Conservation (phyloP, 2,113 vertebrate species). For the Gymnogyps californianus region DNA sequence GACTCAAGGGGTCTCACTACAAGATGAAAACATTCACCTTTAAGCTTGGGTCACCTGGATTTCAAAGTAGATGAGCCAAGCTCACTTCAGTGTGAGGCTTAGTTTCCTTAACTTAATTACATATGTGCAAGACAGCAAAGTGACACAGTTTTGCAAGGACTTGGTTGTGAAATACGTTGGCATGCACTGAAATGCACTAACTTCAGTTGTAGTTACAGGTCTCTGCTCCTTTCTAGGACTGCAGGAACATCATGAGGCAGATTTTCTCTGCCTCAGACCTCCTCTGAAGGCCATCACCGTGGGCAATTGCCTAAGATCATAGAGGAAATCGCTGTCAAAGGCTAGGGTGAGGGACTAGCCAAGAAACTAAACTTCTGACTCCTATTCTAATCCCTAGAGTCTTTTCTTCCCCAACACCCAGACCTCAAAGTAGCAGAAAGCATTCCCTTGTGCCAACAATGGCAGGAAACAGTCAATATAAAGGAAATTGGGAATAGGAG, state of each 20-base stretch:
- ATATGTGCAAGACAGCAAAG: not conserved
- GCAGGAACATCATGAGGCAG: not conserved
- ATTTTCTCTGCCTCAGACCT: not conserved
- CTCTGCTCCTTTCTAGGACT: not conserved
- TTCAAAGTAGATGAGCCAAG: not conserved
- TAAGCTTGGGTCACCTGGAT: not conserved
- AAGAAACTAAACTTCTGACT: not conserved
- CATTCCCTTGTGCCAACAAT: not conserved
- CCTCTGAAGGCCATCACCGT: not conserved
- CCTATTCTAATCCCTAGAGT: not conserved
- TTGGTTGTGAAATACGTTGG: not conserved
- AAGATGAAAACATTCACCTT: not conserved
- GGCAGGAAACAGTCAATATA: not conserved
- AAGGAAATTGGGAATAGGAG: not conserved
- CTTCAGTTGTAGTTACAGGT: not conserved
- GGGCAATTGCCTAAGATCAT: not conserved
- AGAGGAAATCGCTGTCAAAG: not conserved
- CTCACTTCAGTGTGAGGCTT: not conserved
- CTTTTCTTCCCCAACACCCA: not conserved
- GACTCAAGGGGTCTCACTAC: not conserved
- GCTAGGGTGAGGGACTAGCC: not conserved
- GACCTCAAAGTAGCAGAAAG: not conserved
- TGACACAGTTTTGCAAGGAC: not conserved
- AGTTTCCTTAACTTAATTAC: not conserved
- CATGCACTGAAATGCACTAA: not conserved